These are phyloP conservation scores for Cebidichthys violaceus DNA, from an alignment of 2,113 vertebrate species.

Conservation along the genomic window DNA sequence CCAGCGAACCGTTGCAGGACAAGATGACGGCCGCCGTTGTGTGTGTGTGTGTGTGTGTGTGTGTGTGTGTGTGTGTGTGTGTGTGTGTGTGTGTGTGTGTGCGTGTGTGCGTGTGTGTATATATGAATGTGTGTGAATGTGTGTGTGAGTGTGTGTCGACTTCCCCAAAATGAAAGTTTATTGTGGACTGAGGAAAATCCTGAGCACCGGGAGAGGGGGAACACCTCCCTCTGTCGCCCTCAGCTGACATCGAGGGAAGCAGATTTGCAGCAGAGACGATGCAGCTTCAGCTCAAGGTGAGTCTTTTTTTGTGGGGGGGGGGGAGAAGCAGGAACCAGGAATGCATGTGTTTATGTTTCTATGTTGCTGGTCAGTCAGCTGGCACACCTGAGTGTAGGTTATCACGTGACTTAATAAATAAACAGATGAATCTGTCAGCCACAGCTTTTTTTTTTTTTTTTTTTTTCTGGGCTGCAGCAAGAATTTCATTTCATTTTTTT, in stretches of 20 bases:
- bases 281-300: conserved; percentile 34
- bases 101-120: too few relatives aligned
- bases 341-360: too few relatives aligned
- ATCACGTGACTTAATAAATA: too few relatives aligned
- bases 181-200: conserved; percentile 70
- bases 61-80: conserved; percentile 51
- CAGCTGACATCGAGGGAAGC: conserved; percentile 78
- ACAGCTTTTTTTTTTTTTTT: background rate
- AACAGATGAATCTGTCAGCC: background rate
- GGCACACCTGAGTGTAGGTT: too few relatives aligned
- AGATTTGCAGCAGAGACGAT: conserved; percentile 20
- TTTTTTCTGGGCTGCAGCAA: background rate
- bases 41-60: conserved; percentile 28
- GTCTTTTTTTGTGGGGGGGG: too few relatives aligned
- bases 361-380: too few relatives aligned
- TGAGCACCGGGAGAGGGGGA: conserved; percentile 56
- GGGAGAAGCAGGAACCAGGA: too few relatives aligned
- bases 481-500: background rate
- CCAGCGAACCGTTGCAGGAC: conserved; percentile 44
- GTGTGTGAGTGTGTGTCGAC: conserved; percentile 44
- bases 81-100: conserved; percentile 8
- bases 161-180: conserved; percentile 77
- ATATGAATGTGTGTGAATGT: background rate
- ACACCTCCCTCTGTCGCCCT: conserved; percentile 84
- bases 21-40: conserved; percentile 39